phyloP scores from a whole-genome alignment of 2,888 invertebrate species.

The Celastrina argiolus region DNA sequence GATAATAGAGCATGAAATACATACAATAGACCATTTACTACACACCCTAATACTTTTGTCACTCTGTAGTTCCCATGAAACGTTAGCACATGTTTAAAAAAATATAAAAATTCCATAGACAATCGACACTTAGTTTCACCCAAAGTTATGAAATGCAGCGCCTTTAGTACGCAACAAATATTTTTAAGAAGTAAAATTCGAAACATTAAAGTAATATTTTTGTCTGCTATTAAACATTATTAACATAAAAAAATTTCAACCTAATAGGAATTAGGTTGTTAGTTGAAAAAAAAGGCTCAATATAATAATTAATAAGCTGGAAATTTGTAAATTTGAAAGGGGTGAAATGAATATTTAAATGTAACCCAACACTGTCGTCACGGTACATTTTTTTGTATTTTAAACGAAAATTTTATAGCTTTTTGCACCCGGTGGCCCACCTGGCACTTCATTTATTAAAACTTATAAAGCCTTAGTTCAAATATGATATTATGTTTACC shows the following conservation, averaged over 20 bases:
- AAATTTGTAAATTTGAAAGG: not conserved
- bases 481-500: not conserved
- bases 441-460: not conserved
- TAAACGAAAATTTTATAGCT: not conserved
- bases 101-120: not conserved
- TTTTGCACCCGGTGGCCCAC: not conserved
- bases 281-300: too few relatives aligned
- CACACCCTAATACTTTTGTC: slow-evolving; percentile 31
- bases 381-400: not conserved
- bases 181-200: too few relatives aligned
- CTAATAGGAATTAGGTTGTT: too few relatives aligned
- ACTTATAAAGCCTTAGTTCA: not conserved
- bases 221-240: too few relatives aligned
- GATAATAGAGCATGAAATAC: slow-evolving; percentile 49
- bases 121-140: too few relatives aligned
- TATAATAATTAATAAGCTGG: not conserved
- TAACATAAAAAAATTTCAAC: too few relatives aligned
- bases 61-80: slow-evolving; percentile 25
- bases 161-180: not conserved
- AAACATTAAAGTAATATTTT: too few relatives aligned
- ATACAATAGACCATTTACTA: slow-evolving; percentile 51
- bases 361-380: not conserved
- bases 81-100: not conserved
- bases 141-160: not conserved
- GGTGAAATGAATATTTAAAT: not conserved